Conservation (phyloP, 2,888 invertebrate genomes). For the Agonopterix subpropinquella region DNA sequence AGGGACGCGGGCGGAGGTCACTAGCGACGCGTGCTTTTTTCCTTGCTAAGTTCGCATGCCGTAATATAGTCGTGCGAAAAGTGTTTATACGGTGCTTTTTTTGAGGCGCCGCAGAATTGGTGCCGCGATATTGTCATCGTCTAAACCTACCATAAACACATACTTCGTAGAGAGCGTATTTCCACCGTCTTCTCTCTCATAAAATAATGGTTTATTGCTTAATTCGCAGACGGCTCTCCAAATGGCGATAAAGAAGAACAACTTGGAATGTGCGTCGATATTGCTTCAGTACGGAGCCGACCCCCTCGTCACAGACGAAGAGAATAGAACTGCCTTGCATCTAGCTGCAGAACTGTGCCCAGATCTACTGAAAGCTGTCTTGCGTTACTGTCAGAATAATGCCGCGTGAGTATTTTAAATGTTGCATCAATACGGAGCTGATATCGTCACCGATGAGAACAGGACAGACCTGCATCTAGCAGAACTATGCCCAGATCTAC, state of each 20-base stretch:
- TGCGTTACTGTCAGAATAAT: conserved; percentile 26
- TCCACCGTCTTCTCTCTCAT: no score
- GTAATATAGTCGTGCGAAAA: no score
- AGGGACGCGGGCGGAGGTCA: no score
- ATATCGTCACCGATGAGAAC: conserved; percentile 37
- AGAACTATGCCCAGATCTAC: conserved; percentile 29
- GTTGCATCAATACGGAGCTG: no score
- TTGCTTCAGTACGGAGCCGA: conserved; percentile 57
- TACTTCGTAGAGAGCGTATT: no score
- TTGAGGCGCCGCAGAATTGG: no score
- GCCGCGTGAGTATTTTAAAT: conserved; percentile 31
- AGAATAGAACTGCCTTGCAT: conserved; percentile 56
- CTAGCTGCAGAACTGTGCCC: conserved; percentile 45
- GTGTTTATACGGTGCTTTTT: no score
- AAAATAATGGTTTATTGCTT: neutral
- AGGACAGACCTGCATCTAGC: conserved; percentile 55
- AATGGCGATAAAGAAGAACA: conserved; percentile 45
- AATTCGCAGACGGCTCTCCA: conserved; percentile 60
- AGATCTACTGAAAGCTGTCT: conserved; percentile 26
- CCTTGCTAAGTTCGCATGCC: no score
- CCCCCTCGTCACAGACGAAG: conserved; percentile 37
- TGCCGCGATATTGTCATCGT: no score
- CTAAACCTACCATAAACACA: no score
- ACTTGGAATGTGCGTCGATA: conserved; percentile 27
- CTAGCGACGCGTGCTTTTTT: no score